Evolutionary conservation across 2,888 invertebrate genomes (phyloP).

Genomic region (Caenorhabditis becei): DNA sequence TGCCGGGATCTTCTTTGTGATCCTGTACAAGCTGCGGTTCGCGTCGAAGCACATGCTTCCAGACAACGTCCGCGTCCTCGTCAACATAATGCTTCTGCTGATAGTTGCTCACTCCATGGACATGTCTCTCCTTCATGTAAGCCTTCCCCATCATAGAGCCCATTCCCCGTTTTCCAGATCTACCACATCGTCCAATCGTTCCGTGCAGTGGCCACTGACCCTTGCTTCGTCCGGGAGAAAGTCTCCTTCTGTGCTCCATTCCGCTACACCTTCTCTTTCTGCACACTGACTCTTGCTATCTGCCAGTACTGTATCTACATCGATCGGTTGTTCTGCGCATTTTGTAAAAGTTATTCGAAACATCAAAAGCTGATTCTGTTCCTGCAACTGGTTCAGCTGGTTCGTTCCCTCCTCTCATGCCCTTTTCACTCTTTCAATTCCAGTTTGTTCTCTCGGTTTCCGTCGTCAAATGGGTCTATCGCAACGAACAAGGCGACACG

Average conservation of each 20-base stretch:
- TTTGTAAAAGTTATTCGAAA: conserved; percentile 34
- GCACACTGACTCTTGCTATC: conserved; percentile 30
- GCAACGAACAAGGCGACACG: conserved; percentile 46
- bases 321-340: conserved; percentile 44
- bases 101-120: conserved; percentile 53
- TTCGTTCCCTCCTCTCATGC: conserved; percentile 5
- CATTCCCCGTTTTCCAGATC: conserved; percentile 24
- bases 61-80: conserved; percentile 41
- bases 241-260: conserved; percentile 59
- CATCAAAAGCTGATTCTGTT: conserved; percentile 31
- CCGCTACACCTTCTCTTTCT: conserved; percentile 50
- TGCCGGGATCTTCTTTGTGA: conserved; percentile 3
- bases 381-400: conserved; percentile 37
- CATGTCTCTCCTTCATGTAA: conserved; percentile 53
- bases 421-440: not conserved
- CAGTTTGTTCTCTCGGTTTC: conserved; percentile 31
- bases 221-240: conserved; percentile 46
- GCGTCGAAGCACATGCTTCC: conserved; percentile 43
- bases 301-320: conserved; percentile 53
- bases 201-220: not conserved
- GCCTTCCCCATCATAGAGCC: not conserved
- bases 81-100: conserved; percentile 39
- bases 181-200: conserved; percentile 46
- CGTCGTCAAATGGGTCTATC: conserved; percentile 44
- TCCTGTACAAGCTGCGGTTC: conserved; percentile 12